phyloP scores from a whole-genome alignment of 1,140 invertebrate genomes.

The Potamilus streckersoni region DNA sequence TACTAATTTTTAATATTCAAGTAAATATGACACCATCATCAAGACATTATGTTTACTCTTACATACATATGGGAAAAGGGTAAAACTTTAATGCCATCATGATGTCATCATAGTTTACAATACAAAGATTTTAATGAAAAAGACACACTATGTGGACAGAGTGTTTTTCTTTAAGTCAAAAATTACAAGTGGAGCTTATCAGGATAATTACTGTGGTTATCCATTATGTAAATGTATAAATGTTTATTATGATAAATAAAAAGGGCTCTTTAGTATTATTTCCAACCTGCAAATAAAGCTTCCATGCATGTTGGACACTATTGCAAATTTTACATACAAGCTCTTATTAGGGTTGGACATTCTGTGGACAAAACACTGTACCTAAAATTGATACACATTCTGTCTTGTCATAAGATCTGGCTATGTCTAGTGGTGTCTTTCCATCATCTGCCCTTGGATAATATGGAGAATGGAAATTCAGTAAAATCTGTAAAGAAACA shows the following conservation, averaged over 20 bases:
- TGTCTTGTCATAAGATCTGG: conserved; percentile 77
- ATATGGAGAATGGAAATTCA: conserved; percentile 81
- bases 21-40: too few relatives aligned
- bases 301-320: background rate
- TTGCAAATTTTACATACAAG: background rate
- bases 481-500: conserved; percentile 69
- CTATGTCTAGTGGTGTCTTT: conserved; percentile 82
- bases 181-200: background rate
- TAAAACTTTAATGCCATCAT: too few relatives aligned
- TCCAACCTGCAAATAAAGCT: background rate
- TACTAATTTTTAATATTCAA: too few relatives aligned
- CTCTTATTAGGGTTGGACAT: too few relatives aligned
- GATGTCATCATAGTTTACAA: too few relatives aligned
- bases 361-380: conserved; percentile 66
- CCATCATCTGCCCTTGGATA: conserved; percentile 82
- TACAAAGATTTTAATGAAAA: too few relatives aligned
- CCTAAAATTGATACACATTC: conserved; percentile 78
- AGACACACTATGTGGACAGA: background rate
- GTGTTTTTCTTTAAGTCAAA: background rate
- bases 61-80: too few relatives aligned
- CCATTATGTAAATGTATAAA: too few relatives aligned
- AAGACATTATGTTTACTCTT: too few relatives aligned
- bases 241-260: background rate
- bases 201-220: too few relatives aligned
- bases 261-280: background rate